phyloP scores from a whole-genome alignment of 2,888 invertebrate genomes.

The Xylocampa areola region DNA sequence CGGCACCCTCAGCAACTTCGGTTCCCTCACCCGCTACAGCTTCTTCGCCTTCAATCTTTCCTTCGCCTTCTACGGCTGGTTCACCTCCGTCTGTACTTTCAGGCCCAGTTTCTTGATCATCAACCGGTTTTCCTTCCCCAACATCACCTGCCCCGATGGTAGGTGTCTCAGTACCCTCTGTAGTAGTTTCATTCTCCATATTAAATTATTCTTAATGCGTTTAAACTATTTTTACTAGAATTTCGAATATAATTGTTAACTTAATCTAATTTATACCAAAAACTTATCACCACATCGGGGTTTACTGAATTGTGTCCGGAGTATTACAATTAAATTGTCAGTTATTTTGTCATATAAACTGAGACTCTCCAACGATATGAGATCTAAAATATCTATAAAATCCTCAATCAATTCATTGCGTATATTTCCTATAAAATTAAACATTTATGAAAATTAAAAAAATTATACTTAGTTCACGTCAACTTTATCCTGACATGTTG shows the following conservation, averaged over 20 bases:
- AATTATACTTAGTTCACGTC: constrained; percentile 37
- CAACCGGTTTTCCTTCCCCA: constrained; percentile 38
- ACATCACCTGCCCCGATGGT: constrained; percentile 42
- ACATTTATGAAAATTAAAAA: constrained; percentile 70
- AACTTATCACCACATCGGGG: constrained; percentile 75
- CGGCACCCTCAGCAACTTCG: constrained; percentile 12
- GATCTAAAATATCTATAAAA: constrained; percentile 76
- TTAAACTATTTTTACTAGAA: constrained; percentile 37
- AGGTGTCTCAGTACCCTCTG: constrained; percentile 50
- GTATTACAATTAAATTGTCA: constrained; percentile 73
- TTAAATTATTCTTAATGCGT: constrained; percentile 9
- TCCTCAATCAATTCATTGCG: constrained; percentile 72
- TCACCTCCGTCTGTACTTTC: constrained; percentile 25
- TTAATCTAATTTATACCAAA: constrained; percentile 69
- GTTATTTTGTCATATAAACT: constrained; percentile 80
- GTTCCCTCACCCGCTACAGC: constrained; percentile 41
- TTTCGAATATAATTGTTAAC: constrained; percentile 43
- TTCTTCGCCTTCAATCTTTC: constrained; percentile 31
- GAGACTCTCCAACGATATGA: constrained; percentile 72
- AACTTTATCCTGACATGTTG: constrained; percentile 28
- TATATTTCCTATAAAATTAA: constrained; percentile 72
- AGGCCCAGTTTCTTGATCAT: constrained; percentile 33
- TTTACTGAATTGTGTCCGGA: constrained; percentile 73
- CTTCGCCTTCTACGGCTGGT: constrained; percentile 9
- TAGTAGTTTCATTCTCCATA: constrained; percentile 57